Conservation (phyloP, 53 echinoderm and acorn worm genomes). For the Temnopleurus reevesii region DNA sequence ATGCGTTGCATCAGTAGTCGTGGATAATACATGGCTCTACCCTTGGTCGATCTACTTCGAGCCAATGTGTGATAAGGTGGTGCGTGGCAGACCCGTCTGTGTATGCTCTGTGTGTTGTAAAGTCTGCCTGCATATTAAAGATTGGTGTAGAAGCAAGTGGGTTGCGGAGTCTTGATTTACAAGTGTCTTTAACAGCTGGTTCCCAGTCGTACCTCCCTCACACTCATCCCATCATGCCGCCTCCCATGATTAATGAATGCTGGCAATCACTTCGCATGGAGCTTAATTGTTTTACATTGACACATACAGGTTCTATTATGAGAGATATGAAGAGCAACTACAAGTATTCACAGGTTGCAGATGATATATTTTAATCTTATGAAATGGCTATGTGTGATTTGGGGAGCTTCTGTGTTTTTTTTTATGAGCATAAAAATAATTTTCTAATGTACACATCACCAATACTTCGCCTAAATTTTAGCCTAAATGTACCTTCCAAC, state of each 20-base stretch:
- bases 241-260: constrained; percentile 34
- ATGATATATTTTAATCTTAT: too few relatives aligned
- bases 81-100: neutral
- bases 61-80: neutral
- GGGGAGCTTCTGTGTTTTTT: too few relatives aligned
- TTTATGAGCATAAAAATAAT: too few relatives aligned
- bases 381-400: too few relatives aligned
- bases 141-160: constrained; percentile 19
- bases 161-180: constrained; percentile 40
- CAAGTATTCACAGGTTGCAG: too few relatives aligned
- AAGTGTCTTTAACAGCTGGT: constrained; percentile 49
- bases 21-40: constrained; percentile 23
- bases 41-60: neutral
- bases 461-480: too few relatives aligned
- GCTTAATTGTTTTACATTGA: constrained; percentile 23
- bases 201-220: neutral
- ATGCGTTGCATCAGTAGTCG: constrained; percentile 32
- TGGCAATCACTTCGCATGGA: neutral
- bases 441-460: too few relatives aligned
- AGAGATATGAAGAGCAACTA: neutral
- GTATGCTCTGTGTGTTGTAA: neutral
- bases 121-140: neutral
- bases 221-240: neutral
- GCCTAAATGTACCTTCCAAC: too few relatives aligned
- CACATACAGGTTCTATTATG: neutral